Evolutionary conservation across 2,797 vertebrate species (phyloP), one percentile per base, ranked within the genome.

Genomic region (Dipus sagitta): DNA sequence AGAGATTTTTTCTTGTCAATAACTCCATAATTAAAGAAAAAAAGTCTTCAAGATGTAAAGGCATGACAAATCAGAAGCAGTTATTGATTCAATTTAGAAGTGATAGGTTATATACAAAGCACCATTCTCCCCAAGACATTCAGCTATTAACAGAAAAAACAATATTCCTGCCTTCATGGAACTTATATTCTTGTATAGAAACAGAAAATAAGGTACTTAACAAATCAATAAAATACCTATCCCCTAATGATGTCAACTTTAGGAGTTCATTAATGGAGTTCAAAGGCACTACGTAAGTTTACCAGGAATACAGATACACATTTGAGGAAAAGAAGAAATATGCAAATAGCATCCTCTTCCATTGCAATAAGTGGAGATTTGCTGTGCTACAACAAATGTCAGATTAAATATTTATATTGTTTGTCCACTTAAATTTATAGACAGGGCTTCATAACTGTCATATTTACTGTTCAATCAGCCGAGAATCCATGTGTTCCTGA

Each of bases 341-440:
- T 9, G 93, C 52, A 77, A 68, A 21, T 62, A 78, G 30, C 23
- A 79, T 47, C n/a, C n/a, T n/a, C 12, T 47, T 82, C 12, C 13
- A 64, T 6, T n/a, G 67, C 70, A 32, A 34, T 54, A 87, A 79
- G 7, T 42, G 5, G 0, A 1, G 15, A 5, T 2, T 70, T 47
- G 4, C 15, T 78, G 17, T 54, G 20, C 23, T 64, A 18, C 9
- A 20, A 52, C 17, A 90, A 86, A 7, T 60, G 34, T 86, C 60
- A 8, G 1, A 86, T 58, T 84, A 81, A 80, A 86, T 81, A 81
- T 84, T 86, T 75, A 52, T 76, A 47, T 67, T 81, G n/a, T 52
- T 75, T 34, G 26, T 75, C 17, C 3, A 14, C 14, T 82, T 88
- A 38, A 79, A 91, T 85, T 72, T 92, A 32, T 64, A 52, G 67